Percentiles rank a stretch among this genome's conserved stretches.
phyloP scores from a whole-genome alignment of 1,140 invertebrate genomes.

The Seison nebaliae region DNA sequence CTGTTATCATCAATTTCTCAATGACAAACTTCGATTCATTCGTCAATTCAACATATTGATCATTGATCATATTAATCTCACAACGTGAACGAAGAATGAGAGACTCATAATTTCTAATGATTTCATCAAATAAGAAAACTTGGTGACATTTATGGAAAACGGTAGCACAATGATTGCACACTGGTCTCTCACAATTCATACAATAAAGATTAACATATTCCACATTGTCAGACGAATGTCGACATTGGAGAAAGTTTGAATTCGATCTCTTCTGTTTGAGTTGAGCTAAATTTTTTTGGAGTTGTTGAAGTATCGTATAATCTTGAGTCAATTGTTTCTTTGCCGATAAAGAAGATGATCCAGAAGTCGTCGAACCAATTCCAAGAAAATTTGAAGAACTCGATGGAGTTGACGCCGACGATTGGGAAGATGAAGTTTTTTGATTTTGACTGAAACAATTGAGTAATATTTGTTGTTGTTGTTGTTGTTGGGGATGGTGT shows the following conservation, averaged over 20 bases:
- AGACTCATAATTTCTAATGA: too few species aligned
- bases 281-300: neutral
- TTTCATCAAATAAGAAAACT: too few species aligned
- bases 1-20: too few species aligned
- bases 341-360: neutral
- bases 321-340: neutral
- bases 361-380: neutral
- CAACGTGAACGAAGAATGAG: too few species aligned
- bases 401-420: constrained; percentile 2
- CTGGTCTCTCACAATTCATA: neutral
- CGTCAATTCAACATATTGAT: too few species aligned
- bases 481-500: constrained; percentile 2
- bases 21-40: too few species aligned
- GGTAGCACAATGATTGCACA: neutral
- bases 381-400: neutral
- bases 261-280: neutral
- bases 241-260: neutral
- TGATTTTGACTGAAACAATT: neutral
- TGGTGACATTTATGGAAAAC: too few species aligned
- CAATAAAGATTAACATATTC: neutral
- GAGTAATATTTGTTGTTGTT: neutral
- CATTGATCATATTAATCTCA: too few species aligned
- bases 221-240: neutral
- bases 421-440: neutral
- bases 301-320: neutral